These are phyloP conservation scores for Caenorhabditis parvicauda DNA, from an alignment of 2,888 invertebrate species.

Conservation along the genomic window DNA sequence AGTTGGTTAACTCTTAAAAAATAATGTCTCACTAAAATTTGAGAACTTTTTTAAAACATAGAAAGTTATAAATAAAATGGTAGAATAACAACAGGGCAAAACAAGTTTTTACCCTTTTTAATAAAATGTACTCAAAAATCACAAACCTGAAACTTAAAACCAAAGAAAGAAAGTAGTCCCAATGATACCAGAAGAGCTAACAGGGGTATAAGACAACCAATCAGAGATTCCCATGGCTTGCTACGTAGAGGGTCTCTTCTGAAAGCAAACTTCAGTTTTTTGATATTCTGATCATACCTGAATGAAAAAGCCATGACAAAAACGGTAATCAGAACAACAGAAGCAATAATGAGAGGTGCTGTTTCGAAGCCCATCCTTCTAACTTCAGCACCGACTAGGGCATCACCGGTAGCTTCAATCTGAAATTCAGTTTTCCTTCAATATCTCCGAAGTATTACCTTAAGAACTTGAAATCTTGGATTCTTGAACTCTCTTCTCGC, in stretches of 20 bases:
- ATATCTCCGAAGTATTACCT: slow-evolving; percentile 7
- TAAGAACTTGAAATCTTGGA: slow-evolving; percentile 34
- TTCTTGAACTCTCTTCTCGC: slow-evolving; percentile 42
- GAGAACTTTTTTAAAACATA: too few species aligned
- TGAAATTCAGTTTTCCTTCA: slow-evolving; percentile 16
- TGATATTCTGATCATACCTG: slow-evolving; percentile 1
- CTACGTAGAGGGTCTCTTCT: slow-evolving; percentile 35
- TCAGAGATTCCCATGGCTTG: slow-evolving; percentile 52
- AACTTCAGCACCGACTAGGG: slow-evolving; percentile 54
- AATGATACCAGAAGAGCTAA: slow-evolving; percentile 43
- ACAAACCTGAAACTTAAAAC: slow-evolving; percentile 40
- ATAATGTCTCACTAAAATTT: too few species aligned
- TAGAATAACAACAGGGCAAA: too few species aligned
- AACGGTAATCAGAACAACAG: slow-evolving; percentile 53
- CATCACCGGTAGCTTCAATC: slow-evolving; percentile 56
- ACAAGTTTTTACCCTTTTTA: background rate
- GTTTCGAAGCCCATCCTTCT: slow-evolving; percentile 57
- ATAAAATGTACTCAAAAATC: background rate
- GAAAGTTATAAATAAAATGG: too few species aligned
- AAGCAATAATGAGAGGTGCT: slow-evolving; percentile 49
- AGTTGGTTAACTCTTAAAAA: too few species aligned
- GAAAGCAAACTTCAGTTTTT: slow-evolving; percentile 7
- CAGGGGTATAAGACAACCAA: slow-evolving; percentile 54
- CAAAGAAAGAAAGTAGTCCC: slow-evolving; percentile 41
- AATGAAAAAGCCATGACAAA: slow-evolving; percentile 40